Evolutionary conservation across 2,797 vertebrate species (phyloP), one percentile per base, ranked within the genome.

Genomic region (Philypnodon macrostomus): DNA sequence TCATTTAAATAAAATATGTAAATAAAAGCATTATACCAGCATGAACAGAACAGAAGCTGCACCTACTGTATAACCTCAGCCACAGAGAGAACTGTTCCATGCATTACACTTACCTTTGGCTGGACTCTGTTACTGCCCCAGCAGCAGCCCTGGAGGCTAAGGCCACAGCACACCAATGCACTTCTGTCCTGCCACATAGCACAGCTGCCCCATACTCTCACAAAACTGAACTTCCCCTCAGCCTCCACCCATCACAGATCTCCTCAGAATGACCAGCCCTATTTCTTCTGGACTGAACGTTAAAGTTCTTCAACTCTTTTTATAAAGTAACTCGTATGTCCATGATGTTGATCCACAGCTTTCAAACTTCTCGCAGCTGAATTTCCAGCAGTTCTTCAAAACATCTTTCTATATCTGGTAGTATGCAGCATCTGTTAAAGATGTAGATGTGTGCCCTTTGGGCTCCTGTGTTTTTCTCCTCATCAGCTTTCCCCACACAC

Each of bases 101-200:
- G n/a, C 16, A 26, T 19, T 1, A 2, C 7, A 67, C 76, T 40
- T 88, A 89, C 88, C 88, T 91, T 80, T 11, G 90, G 88, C 58
- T 88, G 88, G 53, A 89, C 86, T 55, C 85, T 69, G 59, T 66
- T 88, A 35, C 83, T 75, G 42, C 79, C 73, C 88, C 87, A 89
- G 84, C 86, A 89, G 80, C 84, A 88, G 36, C 80, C 67, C 35
- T 75, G 76, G 14, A 84, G 70, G 54, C 75, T 83, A 80, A 86
- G 83, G 26, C 86, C 80, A 77, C 89, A 87, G 77, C 86, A 90
- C 70, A 63, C 38, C 34, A 75, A 54, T 45, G 85, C 77, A 32
- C 74, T 85, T 68, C 73, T 53, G 74, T 90, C 77, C 59, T 73
- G 81, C 77, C 84, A 84, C 90, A 90, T 90, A 45, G 72, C 73